Base-by-base conservation (phyloP, 1,140 invertebrate genomes). In the Homarus americanus region DNA sequence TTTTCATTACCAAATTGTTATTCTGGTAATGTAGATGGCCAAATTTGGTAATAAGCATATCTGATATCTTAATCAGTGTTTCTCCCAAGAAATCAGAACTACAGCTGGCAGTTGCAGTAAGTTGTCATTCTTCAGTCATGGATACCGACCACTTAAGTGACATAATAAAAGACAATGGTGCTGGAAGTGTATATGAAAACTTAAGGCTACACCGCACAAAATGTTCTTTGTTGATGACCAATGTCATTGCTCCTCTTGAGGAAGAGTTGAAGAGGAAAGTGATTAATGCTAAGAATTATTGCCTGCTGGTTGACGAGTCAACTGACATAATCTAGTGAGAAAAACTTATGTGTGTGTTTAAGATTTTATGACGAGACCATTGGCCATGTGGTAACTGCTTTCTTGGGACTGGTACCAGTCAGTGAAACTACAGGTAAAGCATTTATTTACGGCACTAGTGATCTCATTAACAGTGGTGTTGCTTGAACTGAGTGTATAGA, bases 281-380 rank as follows among this genome's bases (percentile, higher is more conserved):
- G 32, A 75, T 53, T n/a, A 28, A 53, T 41, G 38, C 85, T 40
- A 79, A 79, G 76, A 24, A 82, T 17, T 87, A 78, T 75, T 85
- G 66, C 44, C 5, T 87, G 2, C 41, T 87, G 38, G 38, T 79
- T 38, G 85, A 87, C 85, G 85, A 87, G 44, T 87, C 85, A 80
- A 87, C 85, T 41, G 85, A 87, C 32, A 34, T 87, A 84, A n/a
- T 76, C 66, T 44, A 53, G 24, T 49, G 73, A 76, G 12, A 87
- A 87, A 32, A 79, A 76, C n/a, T 20, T 87, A 9, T 87, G 85
- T 36, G 34, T 87, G 12, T 69, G 44, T 76, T 38, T 87, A 5
- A 87, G 72, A 32, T 87, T 40, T 75, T 87, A n/a, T 75, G 72
- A 75, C 28, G 32, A 75, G 17, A 34, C 17, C 32, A 12, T 28